Evolutionary conservation across 2,113 vertebrate species (phyloP).

Genomic region (Chauna torquata): DNA sequence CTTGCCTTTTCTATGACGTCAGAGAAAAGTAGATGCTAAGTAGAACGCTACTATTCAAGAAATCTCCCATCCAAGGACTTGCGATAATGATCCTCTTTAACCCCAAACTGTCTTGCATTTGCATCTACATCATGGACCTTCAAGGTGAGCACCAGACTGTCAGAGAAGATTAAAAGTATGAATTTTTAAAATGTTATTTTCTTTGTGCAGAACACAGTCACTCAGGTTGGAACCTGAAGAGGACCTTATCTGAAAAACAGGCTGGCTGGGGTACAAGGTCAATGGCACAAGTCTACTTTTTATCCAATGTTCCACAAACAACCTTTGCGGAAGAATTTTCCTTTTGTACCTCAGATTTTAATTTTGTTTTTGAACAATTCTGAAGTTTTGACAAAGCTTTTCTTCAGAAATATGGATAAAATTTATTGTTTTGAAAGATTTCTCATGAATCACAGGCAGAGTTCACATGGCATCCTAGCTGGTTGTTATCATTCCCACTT

Average conservation of each 20-base stretch:
- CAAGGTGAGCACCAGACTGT: neutral
- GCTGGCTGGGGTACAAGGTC: neutral
- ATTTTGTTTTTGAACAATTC: neutral
- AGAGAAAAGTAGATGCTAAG: neutral
- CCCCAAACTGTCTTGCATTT: no score
- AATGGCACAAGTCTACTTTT: neutral
- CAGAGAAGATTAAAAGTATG: neutral
- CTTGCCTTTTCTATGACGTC: neutral
- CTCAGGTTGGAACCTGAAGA: neutral
- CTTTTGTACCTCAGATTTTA: neutral
- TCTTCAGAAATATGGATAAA: neutral
- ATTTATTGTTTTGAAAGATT: neutral
- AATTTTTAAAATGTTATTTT: neutral
- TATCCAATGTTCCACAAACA: neutral
- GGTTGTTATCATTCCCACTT: neutral
- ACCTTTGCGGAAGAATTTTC: neutral
- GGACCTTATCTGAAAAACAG: neutral
- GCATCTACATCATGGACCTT: neutral
- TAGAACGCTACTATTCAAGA: neutral
- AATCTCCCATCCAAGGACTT: neutral
- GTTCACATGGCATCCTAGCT: neutral
- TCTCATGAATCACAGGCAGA: neutral
- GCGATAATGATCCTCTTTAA: neutral
- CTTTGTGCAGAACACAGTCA: neutral
- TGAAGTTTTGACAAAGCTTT: neutral